Base-by-base conservation (phyloP, 53 echinoderm and acorn worm genomes). In the Zoroaster sp. region DNA sequence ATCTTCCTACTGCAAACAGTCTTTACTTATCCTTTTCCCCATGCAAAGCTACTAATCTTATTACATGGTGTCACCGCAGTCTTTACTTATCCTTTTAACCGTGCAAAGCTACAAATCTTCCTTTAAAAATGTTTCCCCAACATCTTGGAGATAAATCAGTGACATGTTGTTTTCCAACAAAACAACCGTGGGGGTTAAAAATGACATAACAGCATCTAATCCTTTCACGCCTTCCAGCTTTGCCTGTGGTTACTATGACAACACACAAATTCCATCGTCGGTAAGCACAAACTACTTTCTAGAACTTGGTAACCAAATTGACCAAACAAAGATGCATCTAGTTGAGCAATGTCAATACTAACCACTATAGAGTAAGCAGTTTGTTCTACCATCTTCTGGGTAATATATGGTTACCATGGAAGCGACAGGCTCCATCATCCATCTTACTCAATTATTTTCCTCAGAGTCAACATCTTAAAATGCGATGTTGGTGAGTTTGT, bases 351-450 rank as follows among this genome's bases (percentile, higher is more conserved):
- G 53, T 53, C 78, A 78, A 78, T 37, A 78, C 35, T 28, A 13
- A 43, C 30, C 15, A 30, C 33, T 17, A 2, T 6, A 8, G 45
- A 47, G 47, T 47, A 31, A 75, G 49, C 75, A 46, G 45, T 45
- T 31, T 47, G 23, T 75, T 47, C 45, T 49, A 30, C 40, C 47
- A 45, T 45, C 44, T 78, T 55, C 59, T 20, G 78, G 37, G 78
- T 37, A 78, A 78, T 54, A 20, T 54, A 78, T 55, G 78, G 78
- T 78, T 78, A 36, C 78, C 55, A 55, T 53, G 55, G 78, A 12
- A 78, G 53, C 17, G 31, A 35, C 11, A 33, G 53, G 78, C 35
- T 44, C 35, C 38, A 21, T 37, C 36, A 49, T 76, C 76, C 76
- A 33, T 45, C 34, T 28, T 45, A 76, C 51, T 76, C 76, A 35